phyloP scores from a whole-genome alignment of 2,888 invertebrate species.

The Falcaria lacertinaria region DNA sequence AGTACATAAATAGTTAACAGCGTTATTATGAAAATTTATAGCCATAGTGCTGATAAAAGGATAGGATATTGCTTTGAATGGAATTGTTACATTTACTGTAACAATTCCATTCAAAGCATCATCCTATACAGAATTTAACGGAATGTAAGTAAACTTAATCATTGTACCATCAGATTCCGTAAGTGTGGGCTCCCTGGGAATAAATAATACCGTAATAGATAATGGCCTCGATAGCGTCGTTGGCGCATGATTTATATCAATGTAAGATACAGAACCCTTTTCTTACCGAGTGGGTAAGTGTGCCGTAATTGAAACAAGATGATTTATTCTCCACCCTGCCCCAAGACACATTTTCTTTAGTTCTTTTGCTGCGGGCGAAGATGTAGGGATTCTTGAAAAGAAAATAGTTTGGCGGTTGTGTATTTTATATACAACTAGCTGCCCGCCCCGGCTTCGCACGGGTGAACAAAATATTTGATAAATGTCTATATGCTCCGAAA shows the following conservation, averaged over 20 bases:
- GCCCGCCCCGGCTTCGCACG: too few species aligned
- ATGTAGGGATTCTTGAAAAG: background rate
- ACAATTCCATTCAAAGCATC: too few species aligned
- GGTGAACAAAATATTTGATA: too few species aligned
- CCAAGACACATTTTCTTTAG: slow-evolving; percentile 18
- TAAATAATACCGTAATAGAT: background rate
- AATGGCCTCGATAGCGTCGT: slow-evolving; percentile 15
- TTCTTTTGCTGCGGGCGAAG: slow-evolving; percentile 3
- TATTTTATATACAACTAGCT: too few species aligned
- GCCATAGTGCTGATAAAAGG: too few species aligned
- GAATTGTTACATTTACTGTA: too few species aligned
- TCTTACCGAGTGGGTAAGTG: slow-evolving; percentile 34
- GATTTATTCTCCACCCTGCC: slow-evolving; percentile 50
- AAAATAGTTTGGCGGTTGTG: too few species aligned
- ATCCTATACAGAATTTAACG: background rate
- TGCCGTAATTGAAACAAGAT: slow-evolving; percentile 61
- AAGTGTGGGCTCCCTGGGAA: background rate
- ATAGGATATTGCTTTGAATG: too few species aligned
- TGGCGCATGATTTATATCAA: slow-evolving; percentile 26
- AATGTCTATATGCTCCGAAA: too few species aligned
- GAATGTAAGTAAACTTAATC: background rate
- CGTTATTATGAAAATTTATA: too few species aligned
- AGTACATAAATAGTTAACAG: too few species aligned
- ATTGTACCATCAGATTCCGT: background rate
- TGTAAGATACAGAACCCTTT: slow-evolving; percentile 18